Evolutionary conservation across 2,113 vertebrate genomes (phyloP).

Genomic region (Pangasianodon gigas): DNA sequence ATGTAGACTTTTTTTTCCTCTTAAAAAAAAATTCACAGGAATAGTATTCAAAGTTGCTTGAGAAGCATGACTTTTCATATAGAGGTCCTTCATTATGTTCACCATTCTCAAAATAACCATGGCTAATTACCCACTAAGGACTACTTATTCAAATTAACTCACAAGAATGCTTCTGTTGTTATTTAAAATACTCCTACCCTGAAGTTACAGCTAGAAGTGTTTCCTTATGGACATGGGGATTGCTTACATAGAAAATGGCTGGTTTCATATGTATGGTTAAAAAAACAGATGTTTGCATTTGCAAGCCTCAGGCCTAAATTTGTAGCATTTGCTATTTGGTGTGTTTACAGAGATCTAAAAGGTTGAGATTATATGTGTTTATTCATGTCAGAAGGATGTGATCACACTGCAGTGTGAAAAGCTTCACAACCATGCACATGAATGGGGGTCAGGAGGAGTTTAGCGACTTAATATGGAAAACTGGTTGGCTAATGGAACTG

Average conservation of each 20-base stretch:
- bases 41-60: background rate
- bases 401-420: constrained; percentile 56
- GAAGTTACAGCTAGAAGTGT: constrained; percentile 56
- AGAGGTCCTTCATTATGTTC: constrained; percentile 5
- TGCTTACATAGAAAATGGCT: constrained; percentile 60
- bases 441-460: constrained; percentile 50
- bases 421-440: constrained; percentile 54
- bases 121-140: constrained; percentile 34
- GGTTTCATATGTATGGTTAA: constrained; percentile 55
- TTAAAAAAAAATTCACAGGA: background rate
- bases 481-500: constrained; percentile 43
- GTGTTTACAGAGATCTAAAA: constrained; percentile 63
- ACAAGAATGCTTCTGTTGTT: constrained; percentile 38
- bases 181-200: constrained; percentile 50
- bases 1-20: background rate
- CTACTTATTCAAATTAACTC: constrained; percentile 39
- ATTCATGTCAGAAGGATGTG: constrained; percentile 60
- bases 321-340: constrained; percentile 63
- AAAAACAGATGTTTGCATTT: constrained; percentile 66
- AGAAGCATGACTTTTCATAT: background rate
- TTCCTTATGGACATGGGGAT: constrained; percentile 57
- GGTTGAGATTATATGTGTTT: constrained; percentile 62
- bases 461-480: constrained; percentile 47
- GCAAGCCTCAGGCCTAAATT: constrained; percentile 59
- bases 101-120: constrained; percentile 15